Conservation (phyloP, 2,113 vertebrate species). For the Microtus ochrogaster region DNA sequence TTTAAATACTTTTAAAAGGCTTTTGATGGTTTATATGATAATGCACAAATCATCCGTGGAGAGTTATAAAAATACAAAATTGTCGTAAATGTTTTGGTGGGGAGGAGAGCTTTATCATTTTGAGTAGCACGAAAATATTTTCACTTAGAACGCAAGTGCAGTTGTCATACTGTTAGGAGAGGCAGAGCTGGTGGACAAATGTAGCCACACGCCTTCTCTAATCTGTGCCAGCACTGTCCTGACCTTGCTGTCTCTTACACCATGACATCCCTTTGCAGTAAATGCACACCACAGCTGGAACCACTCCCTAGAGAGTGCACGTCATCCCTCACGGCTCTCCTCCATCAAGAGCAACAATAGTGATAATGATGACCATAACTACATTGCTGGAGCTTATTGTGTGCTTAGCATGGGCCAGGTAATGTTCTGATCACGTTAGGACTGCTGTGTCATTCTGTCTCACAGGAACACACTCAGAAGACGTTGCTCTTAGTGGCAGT, state of each 20-base stretch:
- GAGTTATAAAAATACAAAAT: slow-evolving; percentile 27
- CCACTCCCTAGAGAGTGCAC: accelerated
- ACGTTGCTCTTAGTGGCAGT: not conserved
- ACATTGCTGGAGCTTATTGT: not conserved
- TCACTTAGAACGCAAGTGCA: not conserved
- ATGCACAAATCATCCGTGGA: not conserved
- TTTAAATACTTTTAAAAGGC: not conserved
- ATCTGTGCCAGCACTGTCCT: not conserved
- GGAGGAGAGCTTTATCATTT: not conserved
- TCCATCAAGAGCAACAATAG: not conserved
- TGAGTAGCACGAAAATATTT: slow-evolving; percentile 10
- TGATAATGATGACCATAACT: not conserved
- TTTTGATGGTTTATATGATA: not conserved
- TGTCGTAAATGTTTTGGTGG: not conserved
- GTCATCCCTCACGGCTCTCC: not conserved
- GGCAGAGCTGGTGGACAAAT: not conserved
- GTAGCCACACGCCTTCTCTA: not conserved
- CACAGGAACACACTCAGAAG: not conserved
- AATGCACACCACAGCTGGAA: not conserved
- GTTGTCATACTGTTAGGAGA: not conserved
- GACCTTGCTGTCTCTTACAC: not conserved
- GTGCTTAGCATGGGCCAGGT: not conserved
- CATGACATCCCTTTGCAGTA: not conserved
- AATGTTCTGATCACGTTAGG: not conserved
- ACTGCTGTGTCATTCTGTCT: not conserved